Evolutionary conservation across 2,888 invertebrate species (phyloP), one percentile per base, ranked within the genome.

Genomic region (Balanococcus diminutus): DNA sequence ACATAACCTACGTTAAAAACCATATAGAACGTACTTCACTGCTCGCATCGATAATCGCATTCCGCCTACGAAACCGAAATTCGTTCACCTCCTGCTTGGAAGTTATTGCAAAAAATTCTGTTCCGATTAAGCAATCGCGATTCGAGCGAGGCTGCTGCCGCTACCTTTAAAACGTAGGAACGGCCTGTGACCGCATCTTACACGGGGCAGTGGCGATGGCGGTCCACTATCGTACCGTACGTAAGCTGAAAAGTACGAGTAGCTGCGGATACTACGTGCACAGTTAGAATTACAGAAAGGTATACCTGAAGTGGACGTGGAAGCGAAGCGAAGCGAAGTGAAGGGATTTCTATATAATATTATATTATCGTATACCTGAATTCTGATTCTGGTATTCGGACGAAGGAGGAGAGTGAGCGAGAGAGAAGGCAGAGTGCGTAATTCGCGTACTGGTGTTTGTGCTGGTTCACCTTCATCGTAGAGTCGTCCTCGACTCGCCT

Each of bases 71-170:
- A 56, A 22, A 56, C 22, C 22, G 22, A 56, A 22, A 56, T 56
- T 22, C 22, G 8, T 8, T 22, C 56, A 14, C 56, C 56, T 56
- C 2, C 56, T 22, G 56, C 22, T 22, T 56, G 8, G 56, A 22
- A 56, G 19, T 22, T 22, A 22, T 56, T 56, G 56, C 56, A 22
- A 56, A 56, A 56, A 56, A 56, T 56, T 56, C 56, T 56, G 22
- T 56, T 56, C 56, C 56, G 56, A 56, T 56, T 56, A 56, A 56
- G 56, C 56, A 56, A 56, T 56, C 56, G 56, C 56, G n/a, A n/a
- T 8, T 22, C 22, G 6, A 22, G 1, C 11, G 9, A 6, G 9
- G 56, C 56, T 56, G 22, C 56, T 1, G n/a, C 51, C 8, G 22
- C 56, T 1, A 11, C 42, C 36, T 36, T 36, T 8, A 36, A 6